These are phyloP conservation scores for Ladona fulva DNA, from an alignment of 1,140 invertebrate genomes.

Conservation along the genomic window DNA sequence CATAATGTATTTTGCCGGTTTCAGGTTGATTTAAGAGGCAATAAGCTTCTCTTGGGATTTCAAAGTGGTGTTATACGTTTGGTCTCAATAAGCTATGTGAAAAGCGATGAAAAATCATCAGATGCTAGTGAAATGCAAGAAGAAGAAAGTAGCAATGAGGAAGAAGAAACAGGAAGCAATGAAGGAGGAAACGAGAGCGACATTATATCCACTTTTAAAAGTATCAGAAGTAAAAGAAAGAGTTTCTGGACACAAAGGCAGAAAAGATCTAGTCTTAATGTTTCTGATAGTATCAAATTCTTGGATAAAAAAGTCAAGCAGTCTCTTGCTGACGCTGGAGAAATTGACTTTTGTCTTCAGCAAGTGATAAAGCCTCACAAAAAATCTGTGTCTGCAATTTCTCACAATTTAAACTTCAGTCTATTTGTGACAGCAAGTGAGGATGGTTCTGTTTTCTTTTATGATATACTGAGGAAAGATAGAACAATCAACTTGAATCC, in stretches of 20 bases:
- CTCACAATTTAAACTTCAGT: not conserved
- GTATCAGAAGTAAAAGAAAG: not conserved
- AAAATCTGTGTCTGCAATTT: constrained; percentile 27
- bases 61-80: not conserved
- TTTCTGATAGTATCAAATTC: not conserved
- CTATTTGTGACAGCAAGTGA: constrained; percentile 52
- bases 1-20: not conserved
- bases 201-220: not conserved
- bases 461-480: constrained; percentile 34
- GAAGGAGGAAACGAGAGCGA: not conserved
- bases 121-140: not conserved
- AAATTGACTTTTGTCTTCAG: constrained; percentile 32
- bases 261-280: no score
- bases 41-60: not conserved
- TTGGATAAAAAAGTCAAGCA: not conserved
- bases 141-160: no score
- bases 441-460: constrained; percentile 58
- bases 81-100: not conserved
- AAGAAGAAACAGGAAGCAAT: not conserved
- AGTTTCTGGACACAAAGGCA: no score
- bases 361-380: constrained; percentile 57
- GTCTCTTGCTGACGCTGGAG: not conserved
- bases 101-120: not conserved
- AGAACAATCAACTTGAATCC: constrained; percentile 39
- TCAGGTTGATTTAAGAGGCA: not conserved